Base-by-base conservation (phyloP, 30 jellyfish, hydroid and myxozoan genomes). In the Pseudorhiza aurosa region DNA sequence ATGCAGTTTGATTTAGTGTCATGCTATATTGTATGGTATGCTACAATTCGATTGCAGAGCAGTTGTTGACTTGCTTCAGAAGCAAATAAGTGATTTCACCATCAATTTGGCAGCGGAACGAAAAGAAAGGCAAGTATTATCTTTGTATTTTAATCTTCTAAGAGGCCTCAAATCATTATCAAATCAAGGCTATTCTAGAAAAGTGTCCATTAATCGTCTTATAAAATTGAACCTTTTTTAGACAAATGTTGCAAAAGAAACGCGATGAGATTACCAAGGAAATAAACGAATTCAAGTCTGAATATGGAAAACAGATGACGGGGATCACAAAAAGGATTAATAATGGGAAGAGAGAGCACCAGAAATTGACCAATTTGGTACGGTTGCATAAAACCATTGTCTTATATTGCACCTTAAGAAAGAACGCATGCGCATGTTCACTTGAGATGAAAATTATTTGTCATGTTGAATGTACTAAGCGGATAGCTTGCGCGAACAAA, bases 311-410 rank as follows among this genome's bases (percentile, higher is more conserved):
- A 71, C 86, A 43, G 28, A 90, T 84, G 85, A 64, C 94, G 14
- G 89, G 80, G 24, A 55, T 81, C 18, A 75, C 87, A 9, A 75
- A 65, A 56, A 73, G 37, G 30, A 84, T 90, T 11, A 72, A 59
- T 30, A 95, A 90, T 37, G 95, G 95, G 18, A 83, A 84, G 44
- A 68, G 65, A 8, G 89, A 83, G 76, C 97, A 89, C 51, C 81
- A 82, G 12, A 74, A 42, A 44, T 60, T 79, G 27, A 75, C 75
- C 8, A 90, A 83, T 10, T 40, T 15, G 60, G 97, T 88, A 72
- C 7, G 87, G 1, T n/a, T n/a, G n/a, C n/a, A n/a, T n/a, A n/a
- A n/a, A n/a, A n/a, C n/a, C n/a, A n/a, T n/a, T n/a, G n/a, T n/a
- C n/a, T n/a, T n/a, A n/a, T n/a, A n/a, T n/a, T n/a, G n/a, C n/a